Evolutionary conservation across 2,888 invertebrate species (phyloP).

Genomic region (Eilema sororculum): DNA sequence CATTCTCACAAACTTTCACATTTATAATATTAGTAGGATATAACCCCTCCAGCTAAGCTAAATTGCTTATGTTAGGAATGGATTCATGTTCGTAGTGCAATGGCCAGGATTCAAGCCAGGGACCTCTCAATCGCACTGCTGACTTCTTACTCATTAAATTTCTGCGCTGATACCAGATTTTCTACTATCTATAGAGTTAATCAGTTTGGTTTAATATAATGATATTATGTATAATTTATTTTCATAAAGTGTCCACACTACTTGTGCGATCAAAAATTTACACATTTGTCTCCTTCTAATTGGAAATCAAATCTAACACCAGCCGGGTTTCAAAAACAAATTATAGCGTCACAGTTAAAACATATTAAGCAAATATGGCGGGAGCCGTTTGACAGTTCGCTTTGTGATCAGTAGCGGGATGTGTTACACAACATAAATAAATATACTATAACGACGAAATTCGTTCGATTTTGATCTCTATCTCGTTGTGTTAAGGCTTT

Average conservation of each 20-base stretch:
- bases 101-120: no score
- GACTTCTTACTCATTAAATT: no score
- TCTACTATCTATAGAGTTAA: background rate
- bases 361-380: conserved; percentile 76
- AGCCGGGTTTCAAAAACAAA: conserved; percentile 71
- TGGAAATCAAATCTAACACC: conserved; percentile 68
- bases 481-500: conserved; percentile 24
- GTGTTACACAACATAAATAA: conserved; percentile 49
- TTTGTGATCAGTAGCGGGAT: conserved; percentile 71
- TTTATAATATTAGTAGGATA: no score
- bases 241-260: background rate
- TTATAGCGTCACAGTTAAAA: conserved; percentile 69
- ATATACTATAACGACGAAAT: conserved; percentile 18
- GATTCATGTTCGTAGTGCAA: no score
- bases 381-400: conserved; percentile 70
- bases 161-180: no score
- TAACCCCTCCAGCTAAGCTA: no score
- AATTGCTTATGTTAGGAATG: no score
- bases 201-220: background rate
- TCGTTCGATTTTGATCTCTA: conserved; percentile 42
- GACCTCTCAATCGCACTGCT: no score
- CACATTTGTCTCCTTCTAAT: background rate
- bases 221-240: background rate
- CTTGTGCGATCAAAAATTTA: background rate
- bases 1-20: no score